Conservation (phyloP, 92 coral and sea anemone genomes). For the Siderastrea radians region DNA sequence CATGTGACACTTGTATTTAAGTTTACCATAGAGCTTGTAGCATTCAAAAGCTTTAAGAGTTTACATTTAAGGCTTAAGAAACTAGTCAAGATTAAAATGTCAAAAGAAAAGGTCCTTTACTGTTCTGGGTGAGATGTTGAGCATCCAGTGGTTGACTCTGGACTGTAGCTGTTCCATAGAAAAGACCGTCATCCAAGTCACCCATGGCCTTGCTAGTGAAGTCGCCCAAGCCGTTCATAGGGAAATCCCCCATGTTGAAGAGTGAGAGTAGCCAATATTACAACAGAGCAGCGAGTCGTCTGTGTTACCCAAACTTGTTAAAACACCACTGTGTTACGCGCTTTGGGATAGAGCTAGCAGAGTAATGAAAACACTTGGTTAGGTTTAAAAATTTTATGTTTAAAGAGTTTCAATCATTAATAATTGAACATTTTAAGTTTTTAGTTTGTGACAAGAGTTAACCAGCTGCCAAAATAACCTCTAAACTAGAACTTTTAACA, state of each 20-base stretch:
- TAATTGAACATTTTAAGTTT: constrained; percentile 72
- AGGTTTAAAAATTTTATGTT: constrained; percentile 78
- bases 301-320: constrained; percentile 50
- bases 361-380: constrained; percentile 84
- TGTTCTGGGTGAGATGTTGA: constrained; percentile 86
- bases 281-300: constrained; percentile 16
- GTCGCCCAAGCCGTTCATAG: constrained; percentile 83
- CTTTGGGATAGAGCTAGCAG: constrained; percentile 82
- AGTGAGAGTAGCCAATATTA: constrained; percentile 13
- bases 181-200: constrained; percentile 92
- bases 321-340: constrained; percentile 65
- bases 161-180: constrained; percentile 87
- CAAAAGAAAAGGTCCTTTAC: constrained; percentile 61
- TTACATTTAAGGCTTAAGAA: constrained; percentile 13
- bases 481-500: neutral
- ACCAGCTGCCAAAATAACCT: neutral
- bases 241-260: constrained; percentile 80
- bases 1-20: constrained; percentile 1
- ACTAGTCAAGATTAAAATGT: constrained; percentile 39
- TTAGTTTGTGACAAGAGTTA: constrained; percentile 47
- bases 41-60: constrained; percentile 14
- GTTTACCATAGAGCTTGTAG: constrained; percentile 19
- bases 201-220: constrained; percentile 73
- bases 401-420: constrained; percentile 64
- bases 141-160: constrained; percentile 83